These are phyloP conservation scores for Girardinus metallicus DNA, from an alignment of 2,797 vertebrate genomes.

Conservation along the genomic window DNA sequence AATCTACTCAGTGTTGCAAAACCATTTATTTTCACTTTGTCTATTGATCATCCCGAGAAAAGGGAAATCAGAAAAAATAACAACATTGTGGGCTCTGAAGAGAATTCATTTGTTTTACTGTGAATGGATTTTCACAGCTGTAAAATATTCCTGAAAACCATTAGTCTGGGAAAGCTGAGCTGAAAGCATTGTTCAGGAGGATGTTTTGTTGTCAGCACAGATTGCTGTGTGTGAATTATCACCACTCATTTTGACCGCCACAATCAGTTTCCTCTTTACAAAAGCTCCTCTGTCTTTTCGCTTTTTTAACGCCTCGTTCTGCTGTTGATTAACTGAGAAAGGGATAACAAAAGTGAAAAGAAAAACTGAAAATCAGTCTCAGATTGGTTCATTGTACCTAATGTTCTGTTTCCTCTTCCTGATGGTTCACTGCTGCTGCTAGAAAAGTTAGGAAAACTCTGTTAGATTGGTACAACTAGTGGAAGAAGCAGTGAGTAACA, in stretches of 20 bases:
- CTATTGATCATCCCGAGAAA: slow-evolving; percentile 53
- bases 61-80: slow-evolving; percentile 23
- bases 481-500: slow-evolving; percentile 26
- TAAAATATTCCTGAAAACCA: slow-evolving; percentile 42
- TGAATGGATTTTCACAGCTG: slow-evolving; percentile 45
- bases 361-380: slow-evolving; percentile 60
- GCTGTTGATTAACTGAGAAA: slow-evolving; percentile 53
- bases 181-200: slow-evolving; percentile 39
- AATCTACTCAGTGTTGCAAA: slow-evolving; percentile 44
- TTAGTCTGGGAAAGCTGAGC: slow-evolving; percentile 32
- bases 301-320: slow-evolving; percentile 27
- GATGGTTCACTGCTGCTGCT: slow-evolving; percentile 41
- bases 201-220: slow-evolving; percentile 47
- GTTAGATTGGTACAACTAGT: slow-evolving; percentile 59
- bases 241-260: slow-evolving; percentile 44
- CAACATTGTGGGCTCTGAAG: slow-evolving; percentile 28
- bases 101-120: slow-evolving; percentile 52
- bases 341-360: slow-evolving; percentile 14
- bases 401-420: slow-evolving; percentile 56
- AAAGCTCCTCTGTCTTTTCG: slow-evolving; percentile 27
- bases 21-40: slow-evolving; percentile 63
- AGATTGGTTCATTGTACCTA: slow-evolving; percentile 68
- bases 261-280: slow-evolving; percentile 52
- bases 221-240: slow-evolving; percentile 60
- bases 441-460: slow-evolving; percentile 69